phyloP scores from a whole-genome alignment of 2,888 invertebrate species.

The Sphecodes monilicornis region DNA sequence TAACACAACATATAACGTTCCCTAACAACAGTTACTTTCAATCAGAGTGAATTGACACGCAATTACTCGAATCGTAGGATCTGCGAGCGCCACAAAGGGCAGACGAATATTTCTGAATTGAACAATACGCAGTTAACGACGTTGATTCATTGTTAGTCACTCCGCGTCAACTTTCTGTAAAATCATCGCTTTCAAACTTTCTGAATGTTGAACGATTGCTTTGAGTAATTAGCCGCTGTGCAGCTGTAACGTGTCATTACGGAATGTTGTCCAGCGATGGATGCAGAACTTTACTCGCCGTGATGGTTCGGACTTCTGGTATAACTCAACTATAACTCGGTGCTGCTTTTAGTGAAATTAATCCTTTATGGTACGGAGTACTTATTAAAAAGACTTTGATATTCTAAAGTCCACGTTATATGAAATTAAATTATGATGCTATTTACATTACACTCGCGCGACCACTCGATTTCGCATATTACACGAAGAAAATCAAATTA shows the following conservation, averaged over 20 bases:
- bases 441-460: neutral
- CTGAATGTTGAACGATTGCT: neutral
- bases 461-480: neutral
- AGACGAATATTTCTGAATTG: neutral
- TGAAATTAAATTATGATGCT: neutral
- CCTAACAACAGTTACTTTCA: neutral
- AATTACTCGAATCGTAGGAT: neutral
- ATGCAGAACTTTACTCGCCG: neutral
- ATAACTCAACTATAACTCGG: neutral
- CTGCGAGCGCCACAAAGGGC: neutral
- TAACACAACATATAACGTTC: too few species aligned
- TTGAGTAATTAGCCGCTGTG: neutral
- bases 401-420: neutral
- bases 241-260: slow-evolving; percentile 7
- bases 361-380: neutral
- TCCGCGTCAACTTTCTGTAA: neutral
- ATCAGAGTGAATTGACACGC: neutral
- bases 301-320: neutral
- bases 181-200: slow-evolving; percentile 19
- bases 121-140: neutral
- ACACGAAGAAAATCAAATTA: neutral
- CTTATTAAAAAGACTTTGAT: neutral
- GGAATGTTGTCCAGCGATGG: neutral
- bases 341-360: neutral
- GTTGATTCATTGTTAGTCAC: neutral